Percentiles rank a stretch among this genome's conserved stretches.
phyloP scores from a whole-genome alignment of 64 coral and sea anemone species.

The Montipora efflorescens region DNA sequence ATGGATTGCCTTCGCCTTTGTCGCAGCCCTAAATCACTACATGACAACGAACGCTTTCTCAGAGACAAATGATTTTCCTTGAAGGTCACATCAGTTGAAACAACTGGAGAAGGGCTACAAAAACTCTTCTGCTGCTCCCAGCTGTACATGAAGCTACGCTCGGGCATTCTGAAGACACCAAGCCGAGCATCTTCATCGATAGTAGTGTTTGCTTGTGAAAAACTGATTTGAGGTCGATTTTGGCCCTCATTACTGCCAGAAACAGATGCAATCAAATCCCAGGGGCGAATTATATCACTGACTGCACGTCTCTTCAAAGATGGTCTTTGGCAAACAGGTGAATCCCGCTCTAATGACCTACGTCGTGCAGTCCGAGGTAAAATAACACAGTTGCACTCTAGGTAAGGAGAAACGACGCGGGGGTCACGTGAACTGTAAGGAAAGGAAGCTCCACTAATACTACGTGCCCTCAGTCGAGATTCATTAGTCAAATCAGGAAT shows the following conservation, averaged over 20 bases:
- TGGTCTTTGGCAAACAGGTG: background rate
- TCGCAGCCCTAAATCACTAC: background rate
- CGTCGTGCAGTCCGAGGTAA: slow-evolving; percentile 59
- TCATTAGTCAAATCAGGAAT: slow-evolving; percentile 50
- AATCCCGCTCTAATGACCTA: background rate
- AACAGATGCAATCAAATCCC: background rate
- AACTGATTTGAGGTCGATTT: background rate
- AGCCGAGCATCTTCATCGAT: background rate
- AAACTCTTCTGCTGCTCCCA: slow-evolving; percentile 8
- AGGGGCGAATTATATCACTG: slow-evolving; percentile 13
- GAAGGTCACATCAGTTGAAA: background rate
- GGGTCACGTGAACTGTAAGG: slow-evolving; percentile 92
- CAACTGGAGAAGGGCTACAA: background rate
- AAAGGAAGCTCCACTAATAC: slow-evolving; percentile 79
- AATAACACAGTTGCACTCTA: slow-evolving; percentile 55
- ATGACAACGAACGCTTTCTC: background rate
- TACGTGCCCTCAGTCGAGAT: slow-evolving; percentile 55
- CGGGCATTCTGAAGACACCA: slow-evolving; percentile 65
- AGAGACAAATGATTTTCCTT: background rate
- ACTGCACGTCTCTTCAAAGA: background rate
- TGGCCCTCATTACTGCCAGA: background rate
- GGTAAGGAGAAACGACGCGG: slow-evolving; percentile 72
- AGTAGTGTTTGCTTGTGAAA: background rate
- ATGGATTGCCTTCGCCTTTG: slow-evolving; percentile 50
- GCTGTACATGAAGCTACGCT: slow-evolving; percentile 63